Evolutionary conservation across 2,888 invertebrate genomes (phyloP), one percentile per base, ranked within the genome.

Genomic region (Piscicola geometra): DNA sequence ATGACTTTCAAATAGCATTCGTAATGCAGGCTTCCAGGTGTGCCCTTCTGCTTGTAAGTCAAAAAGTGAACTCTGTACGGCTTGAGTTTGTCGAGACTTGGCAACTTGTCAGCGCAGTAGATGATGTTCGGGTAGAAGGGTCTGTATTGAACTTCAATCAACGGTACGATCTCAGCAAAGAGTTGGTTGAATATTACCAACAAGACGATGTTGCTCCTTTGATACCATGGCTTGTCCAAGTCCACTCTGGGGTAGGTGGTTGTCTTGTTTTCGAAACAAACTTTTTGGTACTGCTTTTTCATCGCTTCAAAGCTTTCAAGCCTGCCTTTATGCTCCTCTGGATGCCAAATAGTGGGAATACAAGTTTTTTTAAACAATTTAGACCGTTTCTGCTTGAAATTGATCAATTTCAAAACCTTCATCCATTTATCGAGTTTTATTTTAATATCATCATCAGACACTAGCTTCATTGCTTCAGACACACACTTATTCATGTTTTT

Each of bases 101-200:
- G 60, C 25, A 56, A 5, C 25, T n/a, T 18, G n/a, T 56, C 60
- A 56, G 25, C 60, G n/a, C 60, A 56, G 25, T 56, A 56, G 21
- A 56, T 25, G 5, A 56, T 56, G n/a, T 56, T 5, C n/a, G 60
- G 60, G n/a, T 56, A 56, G n/a, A 56, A 56, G n/a, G 60, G 60
- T 56, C 60, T 18, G 25, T 56, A 56, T 25, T 56, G 60, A 3
- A 56, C n/a, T 56, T 56, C 60, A 18, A 56, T 21, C 3, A 56
- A 21, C 3, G 60, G 60, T 21, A 56, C 3, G 21, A 56, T n/a
- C 9, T 56, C 60, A 15, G n/a, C 60, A 21, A 15, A 56, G 5
- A 56, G 60, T 18, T 21, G 21, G 25, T 56, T 56, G n/a, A 56
- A 56, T 15, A 21, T 25, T 5, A 56, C 60, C n/a, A 56, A 25